Conservation (phyloP, 2,888 invertebrate species). For the Apeira syringaria region DNA sequence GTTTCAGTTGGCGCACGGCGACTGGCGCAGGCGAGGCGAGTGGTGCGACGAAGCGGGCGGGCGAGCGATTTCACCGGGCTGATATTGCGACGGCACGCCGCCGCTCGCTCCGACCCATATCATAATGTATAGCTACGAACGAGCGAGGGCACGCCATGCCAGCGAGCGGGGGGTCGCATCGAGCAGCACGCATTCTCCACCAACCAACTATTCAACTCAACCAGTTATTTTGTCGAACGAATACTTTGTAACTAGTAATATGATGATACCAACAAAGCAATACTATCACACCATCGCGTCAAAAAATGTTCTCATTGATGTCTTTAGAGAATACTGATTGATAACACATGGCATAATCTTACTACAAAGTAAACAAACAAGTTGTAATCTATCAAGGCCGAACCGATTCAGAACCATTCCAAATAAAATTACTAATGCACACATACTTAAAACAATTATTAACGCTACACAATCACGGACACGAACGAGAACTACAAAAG, state of each 20-base stretch:
- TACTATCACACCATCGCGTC: too few species aligned
- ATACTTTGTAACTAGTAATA: constrained; percentile 31
- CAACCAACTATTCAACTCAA: constrained; percentile 61
- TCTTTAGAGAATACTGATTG: not conserved
- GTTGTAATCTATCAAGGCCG: constrained; percentile 11
- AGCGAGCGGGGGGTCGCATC: constrained; percentile 69
- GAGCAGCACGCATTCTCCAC: constrained; percentile 72
- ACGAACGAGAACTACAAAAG: not conserved
- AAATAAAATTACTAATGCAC: constrained; percentile 2
- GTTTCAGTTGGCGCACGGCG: constrained; percentile 83
- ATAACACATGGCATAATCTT: constrained; percentile 7
- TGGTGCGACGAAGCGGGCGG: constrained; percentile 78
- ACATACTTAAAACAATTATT: constrained; percentile 1
- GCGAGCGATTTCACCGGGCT: constrained; percentile 82
- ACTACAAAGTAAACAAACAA: constrained; percentile 16
- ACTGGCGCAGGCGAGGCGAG: constrained; percentile 81
- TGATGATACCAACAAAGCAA: too few species aligned
- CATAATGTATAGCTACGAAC: constrained; percentile 62
- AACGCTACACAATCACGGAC: not conserved
- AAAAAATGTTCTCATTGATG: too few species aligned
- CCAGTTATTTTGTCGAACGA: constrained; percentile 58
- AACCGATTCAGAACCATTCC: constrained; percentile 1
- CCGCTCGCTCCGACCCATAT: constrained; percentile 62
- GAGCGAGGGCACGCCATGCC: constrained; percentile 73
- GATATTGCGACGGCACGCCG: constrained; percentile 79